A percentile compares a stretch with the other conserved stretches of the same genome.
Conservation (phyloP, 2,888 invertebrate species). For the Tetragnatha montana region DNA sequence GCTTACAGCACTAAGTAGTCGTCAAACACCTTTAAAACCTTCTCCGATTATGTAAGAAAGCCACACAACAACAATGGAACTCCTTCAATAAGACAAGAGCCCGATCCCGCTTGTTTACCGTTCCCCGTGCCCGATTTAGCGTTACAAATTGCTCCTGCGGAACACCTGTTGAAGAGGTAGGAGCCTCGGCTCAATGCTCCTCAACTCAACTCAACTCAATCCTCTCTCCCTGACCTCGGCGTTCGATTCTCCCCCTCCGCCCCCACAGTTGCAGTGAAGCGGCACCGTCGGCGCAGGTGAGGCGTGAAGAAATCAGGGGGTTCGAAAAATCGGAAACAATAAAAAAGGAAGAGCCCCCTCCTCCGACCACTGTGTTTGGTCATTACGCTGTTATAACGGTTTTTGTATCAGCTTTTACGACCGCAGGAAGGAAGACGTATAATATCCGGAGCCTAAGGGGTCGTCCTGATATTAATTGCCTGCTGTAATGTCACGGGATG, state of each 20-base stretch:
- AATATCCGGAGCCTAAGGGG: neutral
- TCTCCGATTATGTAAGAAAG: too few relatives aligned
- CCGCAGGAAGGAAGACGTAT: constrained; percentile 16
- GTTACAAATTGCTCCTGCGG: constrained; percentile 67
- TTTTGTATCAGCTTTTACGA: constrained; percentile 17
- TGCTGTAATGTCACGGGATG: too few relatives aligned
- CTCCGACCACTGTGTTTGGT: constrained; percentile 6
- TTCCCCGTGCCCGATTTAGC: constrained; percentile 40
- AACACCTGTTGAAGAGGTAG: constrained; percentile 67
- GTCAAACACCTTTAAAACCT: too few relatives aligned
- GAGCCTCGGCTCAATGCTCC: constrained; percentile 56
- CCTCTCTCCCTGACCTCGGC: constrained; percentile 33
- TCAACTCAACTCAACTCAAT: constrained; percentile 20
- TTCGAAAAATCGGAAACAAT: constrained; percentile 1
- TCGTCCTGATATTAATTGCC: too few relatives aligned
- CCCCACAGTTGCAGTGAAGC: constrained; percentile 50
- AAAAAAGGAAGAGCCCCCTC: constrained; percentile 26
- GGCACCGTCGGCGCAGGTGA: constrained; percentile 51
- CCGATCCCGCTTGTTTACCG: constrained; percentile 40
- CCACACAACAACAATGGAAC: too few relatives aligned
- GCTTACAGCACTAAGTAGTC: too few relatives aligned
- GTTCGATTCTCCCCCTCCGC: constrained; percentile 21
- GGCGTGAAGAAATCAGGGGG: constrained; percentile 40
- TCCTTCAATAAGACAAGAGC: too few relatives aligned
- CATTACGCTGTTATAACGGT: constrained; percentile 1